Evolutionary conservation across 2,113 vertebrate species (phyloP).

Genomic region (Gnathonemus echidnorhynchus): DNA sequence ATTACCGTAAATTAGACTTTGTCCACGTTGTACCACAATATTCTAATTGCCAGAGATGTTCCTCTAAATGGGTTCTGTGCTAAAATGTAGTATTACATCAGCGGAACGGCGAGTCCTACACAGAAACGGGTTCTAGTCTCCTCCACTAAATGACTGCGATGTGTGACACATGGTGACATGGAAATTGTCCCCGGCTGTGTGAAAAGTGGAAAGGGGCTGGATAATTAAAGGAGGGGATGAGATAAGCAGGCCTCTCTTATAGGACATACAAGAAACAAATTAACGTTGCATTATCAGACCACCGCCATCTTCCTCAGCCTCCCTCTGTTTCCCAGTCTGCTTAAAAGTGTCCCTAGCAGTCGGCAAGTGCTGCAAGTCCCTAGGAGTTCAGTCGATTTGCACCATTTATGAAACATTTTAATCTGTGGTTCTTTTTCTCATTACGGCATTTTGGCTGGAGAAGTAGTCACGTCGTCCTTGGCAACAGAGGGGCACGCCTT

Average conservation of each 20-base stretch:
- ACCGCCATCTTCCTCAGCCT: not conserved
- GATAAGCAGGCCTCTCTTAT: slow-evolving; percentile 30
- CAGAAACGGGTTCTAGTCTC: not conserved
- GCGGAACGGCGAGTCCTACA: not conserved
- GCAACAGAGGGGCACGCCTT: not conserved
- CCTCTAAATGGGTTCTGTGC: not conserved
- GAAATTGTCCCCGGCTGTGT: not conserved
- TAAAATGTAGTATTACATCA: not conserved
- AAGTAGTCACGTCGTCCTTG: not conserved
- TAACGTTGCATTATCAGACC: slow-evolving; percentile 16
- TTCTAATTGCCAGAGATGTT: not conserved
- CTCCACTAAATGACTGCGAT: not conserved
- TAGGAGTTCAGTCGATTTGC: not conserved
- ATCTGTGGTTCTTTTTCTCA: not conserved
- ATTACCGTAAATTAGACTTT: not conserved
- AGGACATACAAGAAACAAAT: slow-evolving; percentile 25
- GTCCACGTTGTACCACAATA: not conserved
- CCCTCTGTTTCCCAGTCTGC: not conserved
- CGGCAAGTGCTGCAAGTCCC: not conserved
- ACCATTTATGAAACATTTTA: slow-evolving; percentile 3
- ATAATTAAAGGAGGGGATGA: slow-evolving; percentile 31
- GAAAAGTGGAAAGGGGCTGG: slow-evolving; percentile 6
- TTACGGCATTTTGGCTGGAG: not conserved
- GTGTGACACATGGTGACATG: not conserved
- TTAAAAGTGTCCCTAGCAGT: not conserved